Percentiles rank a stretch among this genome's conserved stretches.
Evolutionary conservation across 1,140 invertebrate genomes (phyloP).

Genomic region (Coptotermes formosanus): DNA sequence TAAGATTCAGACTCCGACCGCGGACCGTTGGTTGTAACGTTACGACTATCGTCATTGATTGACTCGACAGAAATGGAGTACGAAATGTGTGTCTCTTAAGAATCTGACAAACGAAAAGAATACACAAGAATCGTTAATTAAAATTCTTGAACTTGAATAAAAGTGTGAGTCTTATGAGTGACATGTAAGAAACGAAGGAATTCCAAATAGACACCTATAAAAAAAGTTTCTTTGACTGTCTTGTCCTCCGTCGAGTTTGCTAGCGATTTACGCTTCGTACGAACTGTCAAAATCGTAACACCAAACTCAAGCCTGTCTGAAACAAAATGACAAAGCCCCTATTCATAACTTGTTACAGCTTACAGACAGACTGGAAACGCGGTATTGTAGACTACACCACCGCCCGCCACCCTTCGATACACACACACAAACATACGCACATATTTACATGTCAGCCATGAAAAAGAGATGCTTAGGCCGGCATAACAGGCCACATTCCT

Average conservation of each 20-base stretch:
- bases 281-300: neutral
- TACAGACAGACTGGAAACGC: neutral
- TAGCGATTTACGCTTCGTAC: neutral
- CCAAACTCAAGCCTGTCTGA: neutral
- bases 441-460: neutral
- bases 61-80: too few relatives aligned
- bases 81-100: too few relatives aligned
- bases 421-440: neutral
- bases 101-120: neutral
- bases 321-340: slow-evolving; percentile 2
- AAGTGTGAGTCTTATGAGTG: neutral
- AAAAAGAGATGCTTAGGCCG: too few relatives aligned
- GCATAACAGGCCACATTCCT: neutral
- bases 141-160: neutral
- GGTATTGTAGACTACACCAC: too few relatives aligned
- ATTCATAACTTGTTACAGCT: neutral
- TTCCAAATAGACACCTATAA: neutral
- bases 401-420: too few relatives aligned
- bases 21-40: too few relatives aligned
- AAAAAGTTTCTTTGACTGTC: neutral
- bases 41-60: too few relatives aligned
- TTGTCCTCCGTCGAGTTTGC: neutral
- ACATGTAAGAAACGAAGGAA: neutral
- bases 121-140: neutral
- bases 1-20: too few relatives aligned